Percentiles rank a stretch among this genome's conserved stretches.
Conservation (phyloP, 2,113 vertebrate species). For the Bambusicola thoracicus region DNA sequence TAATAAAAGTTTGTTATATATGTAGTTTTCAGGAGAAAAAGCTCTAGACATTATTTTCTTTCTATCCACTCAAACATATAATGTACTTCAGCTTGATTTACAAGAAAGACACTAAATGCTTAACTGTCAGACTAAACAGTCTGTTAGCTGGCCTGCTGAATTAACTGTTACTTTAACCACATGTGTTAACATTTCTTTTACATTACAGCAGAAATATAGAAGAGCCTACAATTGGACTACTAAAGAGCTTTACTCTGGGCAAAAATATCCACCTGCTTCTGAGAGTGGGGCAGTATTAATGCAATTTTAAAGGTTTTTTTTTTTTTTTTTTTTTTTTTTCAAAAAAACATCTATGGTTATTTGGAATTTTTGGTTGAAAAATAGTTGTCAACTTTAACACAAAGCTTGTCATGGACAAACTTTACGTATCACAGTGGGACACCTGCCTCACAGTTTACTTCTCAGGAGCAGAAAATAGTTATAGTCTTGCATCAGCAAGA, state of each 20-base stretch:
- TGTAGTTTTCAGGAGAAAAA: not conserved
- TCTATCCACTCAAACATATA: not conserved
- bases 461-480: not conserved
- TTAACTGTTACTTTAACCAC: not conserved
- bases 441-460: not conserved
- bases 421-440: not conserved
- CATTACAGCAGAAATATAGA: not conserved
- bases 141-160: not conserved
- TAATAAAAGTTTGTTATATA: not conserved
- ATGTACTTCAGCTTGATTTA: not conserved
- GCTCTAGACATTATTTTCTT: not conserved
- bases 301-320: not conserved
- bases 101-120: not conserved
- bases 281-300: not conserved
- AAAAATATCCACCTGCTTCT: not conserved
- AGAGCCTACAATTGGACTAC: not conserved
- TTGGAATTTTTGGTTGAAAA: not conserved
- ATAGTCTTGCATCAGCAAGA: not conserved
- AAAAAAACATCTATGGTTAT: not conserved
- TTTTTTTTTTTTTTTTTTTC: not conserved
- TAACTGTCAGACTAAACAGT: not conserved
- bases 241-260: not conserved
- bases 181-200: not conserved
- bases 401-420: not conserved
- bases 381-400: not conserved